Base-by-base conservation (phyloP, 2,888 invertebrate species). In the Agrochola lota region DNA sequence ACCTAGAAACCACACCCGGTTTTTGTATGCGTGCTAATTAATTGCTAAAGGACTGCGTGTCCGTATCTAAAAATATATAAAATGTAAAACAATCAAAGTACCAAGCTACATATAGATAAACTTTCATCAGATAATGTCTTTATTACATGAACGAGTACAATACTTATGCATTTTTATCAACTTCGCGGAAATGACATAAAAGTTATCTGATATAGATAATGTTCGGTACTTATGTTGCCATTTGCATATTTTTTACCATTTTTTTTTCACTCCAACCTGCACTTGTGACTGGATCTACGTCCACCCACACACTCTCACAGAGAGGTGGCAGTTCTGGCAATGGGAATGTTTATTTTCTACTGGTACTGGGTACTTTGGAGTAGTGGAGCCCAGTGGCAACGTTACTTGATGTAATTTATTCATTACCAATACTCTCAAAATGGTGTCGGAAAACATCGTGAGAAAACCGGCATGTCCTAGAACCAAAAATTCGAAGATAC, bases 81-180 rank as follows among this genome's bases (percentile, higher is more conserved):
- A 40, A 40, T 52, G 15, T 20, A 17, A 46, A 46, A 59, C n/a
- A 59, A 20, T n/a, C 2, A 15, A 70, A 59, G 7, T 30, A 30
- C 17, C 17, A 40, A 52, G 49, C 6, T 49, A 49, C 11, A n/a
- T 43, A 43, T 30, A 55, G 67, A 55, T 73, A 73, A 68, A 11
- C n/a, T 35, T 43, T 20, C 40, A 52, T 60, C 11, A 30, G 72
- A 55, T 75, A 75, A 55, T 46, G 17, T 43, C 1, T 71, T 52
- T 52, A 52, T 55, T 62, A n/a, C 7, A 52, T 30, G 30, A 35
- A 62, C 55, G 9, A 30, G 43, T 23, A 30, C 12, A 23, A 7
- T 60, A n/a, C n/a, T n/a, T n/a, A 52, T 71, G 35, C n/a, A 60
- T 71, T 71, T 71, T 74, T 40, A 26, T 40, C 3, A 73, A 52